A percentile compares a stretch with the other conserved stretches of the same genome.
phyloP scores from a whole-genome alignment of 2,797 vertebrate species.

The Ciconia nigra region DNA sequence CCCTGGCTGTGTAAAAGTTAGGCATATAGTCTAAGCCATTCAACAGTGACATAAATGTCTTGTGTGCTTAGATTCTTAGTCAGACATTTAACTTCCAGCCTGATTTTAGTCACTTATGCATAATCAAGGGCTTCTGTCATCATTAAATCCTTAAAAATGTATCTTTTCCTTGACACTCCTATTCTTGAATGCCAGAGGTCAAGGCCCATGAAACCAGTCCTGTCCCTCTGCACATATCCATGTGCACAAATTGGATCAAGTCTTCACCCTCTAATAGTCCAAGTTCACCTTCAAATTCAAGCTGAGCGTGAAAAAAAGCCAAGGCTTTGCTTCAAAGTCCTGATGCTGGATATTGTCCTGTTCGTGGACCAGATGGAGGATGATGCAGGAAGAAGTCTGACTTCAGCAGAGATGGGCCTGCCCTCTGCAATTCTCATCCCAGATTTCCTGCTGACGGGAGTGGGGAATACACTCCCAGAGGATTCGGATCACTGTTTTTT shows the following conservation, averaged over 20 bases:
- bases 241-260: background rate
- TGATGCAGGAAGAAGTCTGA: background rate
- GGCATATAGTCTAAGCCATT: background rate
- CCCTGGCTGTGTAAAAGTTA: background rate
- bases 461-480: background rate
- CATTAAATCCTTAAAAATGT: constrained; percentile 8
- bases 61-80: constrained; percentile 2
- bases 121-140: background rate
- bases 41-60: background rate
- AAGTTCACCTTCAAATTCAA: background rate
- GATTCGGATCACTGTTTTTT: background rate
- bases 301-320: background rate
- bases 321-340: background rate
- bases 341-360: background rate
- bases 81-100: constrained; percentile 9
- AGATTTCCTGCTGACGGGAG: background rate
- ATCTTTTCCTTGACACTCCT: background rate
- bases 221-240: background rate
- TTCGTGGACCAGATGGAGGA: background rate
- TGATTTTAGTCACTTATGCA: background rate
- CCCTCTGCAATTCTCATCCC: background rate
- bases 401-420: background rate
- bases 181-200: constrained; percentile 6
- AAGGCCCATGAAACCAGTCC: background rate
- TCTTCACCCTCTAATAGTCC: background rate